Conservation (phyloP, 2,888 invertebrate species). For the Trichacis sp. region DNA sequence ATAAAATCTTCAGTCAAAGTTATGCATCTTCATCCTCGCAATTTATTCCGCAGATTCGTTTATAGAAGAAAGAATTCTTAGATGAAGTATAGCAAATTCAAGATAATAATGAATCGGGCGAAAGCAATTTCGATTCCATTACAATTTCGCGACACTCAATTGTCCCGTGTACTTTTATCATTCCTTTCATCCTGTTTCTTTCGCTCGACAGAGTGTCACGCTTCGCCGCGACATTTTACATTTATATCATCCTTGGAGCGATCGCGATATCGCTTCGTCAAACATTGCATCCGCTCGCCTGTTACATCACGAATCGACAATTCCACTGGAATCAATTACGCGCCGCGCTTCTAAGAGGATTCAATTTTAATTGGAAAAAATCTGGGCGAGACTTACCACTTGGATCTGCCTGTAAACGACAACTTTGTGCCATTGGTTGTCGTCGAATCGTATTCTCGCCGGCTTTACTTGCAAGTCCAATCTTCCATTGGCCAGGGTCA, state of each 20-base stretch:
- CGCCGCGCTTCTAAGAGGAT: background rate
- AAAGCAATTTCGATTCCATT: constrained; percentile 26
- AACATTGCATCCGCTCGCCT: constrained; percentile 18
- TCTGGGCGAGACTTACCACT: background rate
- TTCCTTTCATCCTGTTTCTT: constrained; percentile 20
- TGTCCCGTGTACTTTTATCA: constrained; percentile 16
- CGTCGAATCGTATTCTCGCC: constrained; percentile 90
- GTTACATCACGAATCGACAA: background rate
- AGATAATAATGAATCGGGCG: background rate
- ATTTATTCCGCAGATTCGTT: too few relatives aligned
- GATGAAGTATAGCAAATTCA: too few relatives aligned
- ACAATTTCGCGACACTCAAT: constrained; percentile 20
- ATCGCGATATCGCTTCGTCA: constrained; percentile 19
- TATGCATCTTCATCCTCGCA: too few relatives aligned
- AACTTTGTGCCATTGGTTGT: constrained; percentile 96
- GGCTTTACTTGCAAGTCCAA: constrained; percentile 92
- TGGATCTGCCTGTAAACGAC: constrained; percentile 85
- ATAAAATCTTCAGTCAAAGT: background rate
- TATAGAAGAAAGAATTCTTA: too few relatives aligned
- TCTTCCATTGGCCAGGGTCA: constrained; percentile 91
- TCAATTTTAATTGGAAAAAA: background rate
- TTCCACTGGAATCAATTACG: background rate
- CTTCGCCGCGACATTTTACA: constrained; percentile 23
- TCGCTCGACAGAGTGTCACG: constrained; percentile 16
- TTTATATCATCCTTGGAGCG: constrained; percentile 20